A percentile compares a stretch with the other conserved stretches of the same genome.
Evolutionary conservation across 2,888 invertebrate genomes (phyloP).

Genomic region (Macrosiphum euphorbiae): DNA sequence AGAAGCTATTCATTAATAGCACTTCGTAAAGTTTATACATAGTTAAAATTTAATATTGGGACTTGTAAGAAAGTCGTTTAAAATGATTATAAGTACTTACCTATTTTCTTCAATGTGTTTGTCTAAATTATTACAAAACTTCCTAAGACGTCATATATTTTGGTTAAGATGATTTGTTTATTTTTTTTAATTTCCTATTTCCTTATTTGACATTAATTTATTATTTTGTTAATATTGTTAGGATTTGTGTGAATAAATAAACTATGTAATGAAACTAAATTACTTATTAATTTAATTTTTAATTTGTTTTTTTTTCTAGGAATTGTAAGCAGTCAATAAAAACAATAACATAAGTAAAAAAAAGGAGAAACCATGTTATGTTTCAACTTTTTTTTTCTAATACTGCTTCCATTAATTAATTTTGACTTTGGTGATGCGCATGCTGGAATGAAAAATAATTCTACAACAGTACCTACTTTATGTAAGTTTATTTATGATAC

Average conservation of each 20-base stretch:
- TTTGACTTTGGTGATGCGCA: not conserved
- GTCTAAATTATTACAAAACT: not conserved
- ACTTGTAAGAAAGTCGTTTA: not conserved
- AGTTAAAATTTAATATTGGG: not conserved
- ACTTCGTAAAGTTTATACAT: no score
- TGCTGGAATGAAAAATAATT: not conserved
- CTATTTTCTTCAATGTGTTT: not conserved
- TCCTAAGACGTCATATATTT: not conserved
- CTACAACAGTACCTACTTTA: not conserved
- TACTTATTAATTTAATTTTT: not conserved
- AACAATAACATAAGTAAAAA: not conserved
- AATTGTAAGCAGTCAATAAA: not conserved
- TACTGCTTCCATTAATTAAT: not conserved
- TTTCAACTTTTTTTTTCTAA: not conserved
- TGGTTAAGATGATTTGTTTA: not conserved
- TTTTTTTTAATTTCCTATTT: not conserved
- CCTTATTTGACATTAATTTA: not conserved
- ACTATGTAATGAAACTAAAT: not conserved
- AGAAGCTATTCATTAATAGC: no score
- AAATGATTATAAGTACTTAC: not conserved
- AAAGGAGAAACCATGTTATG: not conserved
- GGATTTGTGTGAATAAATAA: not conserved
- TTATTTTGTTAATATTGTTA: not conserved
- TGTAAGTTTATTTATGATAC: constrained; percentile 29
- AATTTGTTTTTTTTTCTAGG: not conserved